Percentiles rank a stretch among this genome's conserved stretches.
phyloP scores from a whole-genome alignment of 1,140 invertebrate species.

The Diachasmimorpha longicaudata region DNA sequence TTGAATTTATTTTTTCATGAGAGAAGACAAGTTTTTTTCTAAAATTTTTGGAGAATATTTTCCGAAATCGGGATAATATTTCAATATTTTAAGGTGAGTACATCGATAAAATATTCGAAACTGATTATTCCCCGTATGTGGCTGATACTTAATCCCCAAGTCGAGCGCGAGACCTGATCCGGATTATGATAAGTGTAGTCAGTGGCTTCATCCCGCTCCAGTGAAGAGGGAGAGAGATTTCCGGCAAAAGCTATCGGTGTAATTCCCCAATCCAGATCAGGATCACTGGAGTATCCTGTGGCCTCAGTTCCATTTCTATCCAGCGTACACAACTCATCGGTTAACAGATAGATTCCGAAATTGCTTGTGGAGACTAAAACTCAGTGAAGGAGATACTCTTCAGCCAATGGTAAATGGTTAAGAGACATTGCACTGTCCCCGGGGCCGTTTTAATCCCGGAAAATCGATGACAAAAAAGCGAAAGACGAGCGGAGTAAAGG shows the following conservation, averaged over 20 bases:
- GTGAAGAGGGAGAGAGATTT: background rate
- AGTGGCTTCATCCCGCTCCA: background rate
- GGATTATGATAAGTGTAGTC: background rate
- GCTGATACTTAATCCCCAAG: background rate
- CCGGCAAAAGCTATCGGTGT: constrained; percentile 26
- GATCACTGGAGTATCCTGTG: constrained; percentile 6
- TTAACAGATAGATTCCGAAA: background rate
- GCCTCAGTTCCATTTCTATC: constrained; percentile 16
- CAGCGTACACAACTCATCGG: background rate
- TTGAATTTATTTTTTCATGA: too few relatives aligned
- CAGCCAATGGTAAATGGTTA: constrained; percentile 4
- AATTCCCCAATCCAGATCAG: constrained; percentile 41
- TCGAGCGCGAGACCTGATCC: background rate
- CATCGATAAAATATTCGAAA: background rate
- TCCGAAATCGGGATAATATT: too few relatives aligned
- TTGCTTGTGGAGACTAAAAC: background rate
- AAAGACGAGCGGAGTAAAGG: background rate
- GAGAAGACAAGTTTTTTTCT: too few relatives aligned
- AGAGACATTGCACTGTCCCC: constrained; percentile 21
- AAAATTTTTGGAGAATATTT: too few relatives aligned
- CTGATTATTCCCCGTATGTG: background rate
- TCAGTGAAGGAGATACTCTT: constrained; percentile 20
- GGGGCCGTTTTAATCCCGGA: constrained; percentile 28
- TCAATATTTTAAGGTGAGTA: too few relatives aligned
- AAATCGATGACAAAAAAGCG: constrained; percentile 3